Percentiles rank a stretch among this genome's conserved stretches.
These are phyloP conservation scores for Rhabdomys dilectus DNA, from an alignment of 2,113 vertebrate genomes.

Conservation along the genomic window DNA sequence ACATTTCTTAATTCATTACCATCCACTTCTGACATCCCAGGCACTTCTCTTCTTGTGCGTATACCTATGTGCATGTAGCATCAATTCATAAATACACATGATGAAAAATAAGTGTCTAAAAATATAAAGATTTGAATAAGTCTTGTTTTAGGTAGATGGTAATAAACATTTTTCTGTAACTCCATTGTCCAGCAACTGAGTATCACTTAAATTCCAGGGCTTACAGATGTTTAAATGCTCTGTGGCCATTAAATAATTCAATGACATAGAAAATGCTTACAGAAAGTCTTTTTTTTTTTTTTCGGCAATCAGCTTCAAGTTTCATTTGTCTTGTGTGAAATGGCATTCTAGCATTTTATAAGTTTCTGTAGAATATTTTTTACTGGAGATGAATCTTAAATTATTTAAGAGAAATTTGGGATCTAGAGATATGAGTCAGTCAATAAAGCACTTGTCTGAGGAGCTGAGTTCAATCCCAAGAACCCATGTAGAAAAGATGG, in stretches of 20 bases:
- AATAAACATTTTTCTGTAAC: background rate
- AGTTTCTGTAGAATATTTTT: background rate
- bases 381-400: background rate
- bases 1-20: background rate
- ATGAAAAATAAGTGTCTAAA: background rate
- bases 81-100: no score
- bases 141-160: background rate
- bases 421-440: background rate
- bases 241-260: conserved; percentile 54
- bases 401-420: background rate
- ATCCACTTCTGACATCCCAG: background rate
- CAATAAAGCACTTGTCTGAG: background rate
- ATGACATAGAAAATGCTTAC: conserved; percentile 52
- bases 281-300: conserved; percentile 62
- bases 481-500: background rate
- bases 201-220: conserved; percentile 39
- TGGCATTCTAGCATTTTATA: conserved; percentile 57
- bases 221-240: conserved; percentile 49
- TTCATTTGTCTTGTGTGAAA: conserved; percentile 51
- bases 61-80: background rate
- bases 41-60: no score
- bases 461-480: background rate
- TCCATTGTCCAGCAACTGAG: background rate
- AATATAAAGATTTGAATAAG: background rate
- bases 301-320: conserved; percentile 56